Evolutionary conservation across 2,888 invertebrate species (phyloP), one percentile per base, ranked within the genome.

Genomic region (Caenorhabditis uteleia): DNA sequence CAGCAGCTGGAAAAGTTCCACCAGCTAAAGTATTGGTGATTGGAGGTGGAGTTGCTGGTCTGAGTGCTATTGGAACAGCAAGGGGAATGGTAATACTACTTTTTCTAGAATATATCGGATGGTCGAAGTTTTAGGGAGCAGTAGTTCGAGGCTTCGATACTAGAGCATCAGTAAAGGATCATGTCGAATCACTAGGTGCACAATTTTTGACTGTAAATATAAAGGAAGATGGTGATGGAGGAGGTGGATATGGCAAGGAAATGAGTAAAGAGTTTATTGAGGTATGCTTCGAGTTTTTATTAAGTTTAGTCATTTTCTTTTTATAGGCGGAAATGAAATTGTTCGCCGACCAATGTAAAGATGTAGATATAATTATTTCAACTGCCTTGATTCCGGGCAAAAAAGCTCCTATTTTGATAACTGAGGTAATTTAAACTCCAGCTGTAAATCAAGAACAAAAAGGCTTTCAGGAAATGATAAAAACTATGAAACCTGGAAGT

Each of bases 321-420:
- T n/a, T n/a, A n/a, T n/a, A n/a, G n/a, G 92, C 92, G 0, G 92
- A 93, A 84, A 89, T 91, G 85, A 91, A 89, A 1, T 85, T 93
- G 53, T 91, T 93, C 79, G 91, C 90, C n/a, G 90, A 89, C 78
- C 92, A 93, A 83, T 89, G 91, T 43, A 89, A 89, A 81, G 90
- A 91, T 59, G 90, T 92, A 0, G 93, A 93, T 81, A 89, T 93
- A 34, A 88, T 93, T 72, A 92, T 93, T 79, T 89, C 90, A n/a
- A 93, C 93, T 1, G 92, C 92, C 5, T 88, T 93, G 14, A 92
- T 93, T 75, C 93, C 93, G 14, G 92, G 92, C 44, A 91, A 90
- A 84, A 89, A 88, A 46, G 92, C 92, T 0, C 92, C 93, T 0
- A 77, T 89, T 49, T 88, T 92, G 14, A 89, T 92, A 74, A 86